Evolutionary conservation across 53 echinoderm and acorn worm genomes (phyloP).

Genomic region (Arbacia lixula): DNA sequence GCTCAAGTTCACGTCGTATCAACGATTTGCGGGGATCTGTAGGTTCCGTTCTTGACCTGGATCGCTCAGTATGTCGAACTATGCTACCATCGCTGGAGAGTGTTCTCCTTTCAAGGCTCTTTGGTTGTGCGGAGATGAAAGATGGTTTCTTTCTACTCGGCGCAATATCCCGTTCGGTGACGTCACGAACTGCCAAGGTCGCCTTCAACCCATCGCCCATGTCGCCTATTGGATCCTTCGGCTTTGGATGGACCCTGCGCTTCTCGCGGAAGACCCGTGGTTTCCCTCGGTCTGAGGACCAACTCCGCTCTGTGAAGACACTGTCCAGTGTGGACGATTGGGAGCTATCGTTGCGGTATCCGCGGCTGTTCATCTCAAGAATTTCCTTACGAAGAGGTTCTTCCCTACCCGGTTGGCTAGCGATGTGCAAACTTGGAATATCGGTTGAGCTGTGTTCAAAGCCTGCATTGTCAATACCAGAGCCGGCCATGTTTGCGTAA

Average conservation of each 20-base stretch:
- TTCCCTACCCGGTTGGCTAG: no score
- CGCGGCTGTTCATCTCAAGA: no score
- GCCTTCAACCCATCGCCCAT: slow-evolving; percentile 34
- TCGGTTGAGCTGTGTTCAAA: no score
- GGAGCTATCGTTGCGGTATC: slow-evolving; percentile 12
- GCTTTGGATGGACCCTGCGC: slow-evolving; percentile 25
- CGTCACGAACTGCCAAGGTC: background rate
- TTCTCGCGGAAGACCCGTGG: slow-evolving; percentile 24
- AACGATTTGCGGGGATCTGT: background rate
- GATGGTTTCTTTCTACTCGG: background rate
- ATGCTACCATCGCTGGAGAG: background rate
- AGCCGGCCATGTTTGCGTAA: no score
- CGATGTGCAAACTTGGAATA: no score
- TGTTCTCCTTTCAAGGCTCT: background rate
- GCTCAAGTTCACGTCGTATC: slow-evolving; percentile 13
- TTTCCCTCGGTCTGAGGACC: slow-evolving; percentile 19
- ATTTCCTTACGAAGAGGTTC: no score
- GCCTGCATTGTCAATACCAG: no score
- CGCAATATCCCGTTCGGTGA: background rate
- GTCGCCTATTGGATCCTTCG: slow-evolving; percentile 28
- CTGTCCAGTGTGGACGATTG: slow-evolving; percentile 45
- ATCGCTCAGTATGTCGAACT: no score
- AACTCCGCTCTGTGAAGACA: slow-evolving; percentile 39
- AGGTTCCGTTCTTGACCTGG: background rate
- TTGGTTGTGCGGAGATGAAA: background rate